phyloP scores from a whole-genome alignment of 2,888 invertebrate genomes.

The Resseliella maxima region DNA sequence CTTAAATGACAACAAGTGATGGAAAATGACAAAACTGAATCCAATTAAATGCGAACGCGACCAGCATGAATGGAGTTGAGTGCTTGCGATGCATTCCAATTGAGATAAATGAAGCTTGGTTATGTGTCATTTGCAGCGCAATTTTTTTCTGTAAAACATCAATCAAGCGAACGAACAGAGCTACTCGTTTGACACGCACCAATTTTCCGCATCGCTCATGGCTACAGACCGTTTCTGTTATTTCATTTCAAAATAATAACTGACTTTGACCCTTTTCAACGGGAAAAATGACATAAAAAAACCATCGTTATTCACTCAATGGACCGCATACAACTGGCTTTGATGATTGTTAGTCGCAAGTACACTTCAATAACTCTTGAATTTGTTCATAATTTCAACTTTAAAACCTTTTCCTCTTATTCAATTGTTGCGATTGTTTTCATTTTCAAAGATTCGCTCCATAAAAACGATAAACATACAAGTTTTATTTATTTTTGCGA shows the following conservation, averaged over 20 bases:
- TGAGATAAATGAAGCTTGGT: neutral
- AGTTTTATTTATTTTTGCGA: neutral
- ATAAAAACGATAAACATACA: no score
- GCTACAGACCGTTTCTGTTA: neutral
- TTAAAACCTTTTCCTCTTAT: no score
- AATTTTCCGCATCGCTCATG: neutral
- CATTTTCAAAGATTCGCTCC: neutral
- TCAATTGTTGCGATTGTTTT: neutral
- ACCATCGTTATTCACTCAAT: neutral
- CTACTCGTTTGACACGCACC: slow-evolving; percentile 24
- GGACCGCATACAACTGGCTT: neutral
- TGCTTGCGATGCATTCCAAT: neutral
- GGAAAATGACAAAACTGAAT: slow-evolving; percentile 26
- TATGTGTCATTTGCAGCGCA: neutral
- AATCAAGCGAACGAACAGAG: neutral
- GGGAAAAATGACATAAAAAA: neutral
- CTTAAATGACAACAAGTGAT: neutral
- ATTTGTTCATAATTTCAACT: no score
- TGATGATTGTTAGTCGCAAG: no score
- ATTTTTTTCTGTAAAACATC: neutral
- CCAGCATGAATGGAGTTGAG: neutral
- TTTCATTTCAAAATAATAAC: neutral
- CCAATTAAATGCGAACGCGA: slow-evolving; percentile 25
- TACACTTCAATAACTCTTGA: no score
- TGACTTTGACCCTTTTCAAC: neutral